A percentile compares a stretch with the other conserved stretches of the same genome.
Evolutionary conservation across 2,113 vertebrate genomes (phyloP).

Genomic region (Phalacrocorax aristotelis): DNA sequence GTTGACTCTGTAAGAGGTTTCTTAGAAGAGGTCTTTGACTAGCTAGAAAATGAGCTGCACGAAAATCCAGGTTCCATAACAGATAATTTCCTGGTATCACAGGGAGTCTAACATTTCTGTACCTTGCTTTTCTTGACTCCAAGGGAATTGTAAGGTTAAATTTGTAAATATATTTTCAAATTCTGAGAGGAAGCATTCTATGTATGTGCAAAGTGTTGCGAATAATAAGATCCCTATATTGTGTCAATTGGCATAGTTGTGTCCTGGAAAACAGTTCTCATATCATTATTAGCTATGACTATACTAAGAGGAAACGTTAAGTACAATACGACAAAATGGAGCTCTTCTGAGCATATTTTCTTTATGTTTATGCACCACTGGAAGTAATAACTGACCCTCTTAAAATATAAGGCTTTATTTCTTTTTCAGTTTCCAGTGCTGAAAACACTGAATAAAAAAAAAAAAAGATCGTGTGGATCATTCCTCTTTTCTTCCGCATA

Average conservation of each 20-base stretch:
- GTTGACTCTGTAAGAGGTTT: background rate
- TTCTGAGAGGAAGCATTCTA: background rate
- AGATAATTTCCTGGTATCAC: background rate
- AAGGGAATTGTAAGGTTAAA: background rate
- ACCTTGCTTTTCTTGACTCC: background rate
- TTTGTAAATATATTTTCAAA: background rate
- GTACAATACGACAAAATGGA: background rate
- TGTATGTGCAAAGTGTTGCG: background rate
- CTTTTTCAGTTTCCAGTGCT: background rate
- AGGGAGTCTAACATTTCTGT: background rate
- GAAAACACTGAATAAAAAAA: background rate
- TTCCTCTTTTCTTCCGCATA: background rate
- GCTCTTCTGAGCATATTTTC: background rate
- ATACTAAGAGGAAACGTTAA: conserved; percentile 6
- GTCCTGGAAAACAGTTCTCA: background rate
- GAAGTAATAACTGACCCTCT: background rate
- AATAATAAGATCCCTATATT: background rate
- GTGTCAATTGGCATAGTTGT: background rate
- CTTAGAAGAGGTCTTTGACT: background rate
- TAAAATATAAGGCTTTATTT: conserved; percentile 10
- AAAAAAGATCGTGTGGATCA: background rate
- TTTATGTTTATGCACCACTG: background rate
- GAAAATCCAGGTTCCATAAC: background rate
- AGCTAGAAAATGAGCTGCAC: background rate
- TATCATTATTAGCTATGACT: conserved; percentile 7